phyloP scores from a whole-genome alignment of 2,113 vertebrate genomes.

The Cyprinodon tularosa region DNA sequence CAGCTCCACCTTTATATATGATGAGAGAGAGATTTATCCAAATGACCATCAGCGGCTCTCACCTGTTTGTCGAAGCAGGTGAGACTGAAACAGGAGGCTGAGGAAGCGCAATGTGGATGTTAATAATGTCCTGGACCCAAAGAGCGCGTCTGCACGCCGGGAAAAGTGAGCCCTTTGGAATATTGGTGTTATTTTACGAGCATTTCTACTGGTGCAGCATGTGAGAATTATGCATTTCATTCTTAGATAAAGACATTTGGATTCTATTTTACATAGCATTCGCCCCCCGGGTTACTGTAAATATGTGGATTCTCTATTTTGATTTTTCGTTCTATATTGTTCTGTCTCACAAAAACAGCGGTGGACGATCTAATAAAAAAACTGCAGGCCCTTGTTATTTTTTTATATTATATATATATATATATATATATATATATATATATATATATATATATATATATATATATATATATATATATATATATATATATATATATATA shows the following conservation, averaged over 20 bases:
- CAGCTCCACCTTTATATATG: slow-evolving; percentile 23
- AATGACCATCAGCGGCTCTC: slow-evolving; percentile 48
- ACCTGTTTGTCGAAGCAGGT: slow-evolving; percentile 42
- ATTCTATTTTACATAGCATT: not conserved
- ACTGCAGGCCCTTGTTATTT: not conserved
- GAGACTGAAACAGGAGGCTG: slow-evolving; percentile 35
- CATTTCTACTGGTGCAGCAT: not conserved
- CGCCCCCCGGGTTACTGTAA: too few relatives aligned
- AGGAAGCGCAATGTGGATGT: slow-evolving; percentile 43
- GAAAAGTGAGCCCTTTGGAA: slow-evolving; percentile 62
- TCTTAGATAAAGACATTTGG: not conserved
- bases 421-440: not conserved
- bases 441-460: not conserved
- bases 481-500: not conserved
- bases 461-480: not conserved
- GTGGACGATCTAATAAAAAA: not conserved
- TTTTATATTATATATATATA: not conserved
- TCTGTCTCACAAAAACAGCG: not conserved
- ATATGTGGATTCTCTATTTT: not conserved
- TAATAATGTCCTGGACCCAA: slow-evolving; percentile 15
- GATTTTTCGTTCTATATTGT: not conserved
- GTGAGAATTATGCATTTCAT: slow-evolving; percentile 4
- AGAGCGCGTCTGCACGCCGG: slow-evolving; percentile 15
- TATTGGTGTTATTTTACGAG: not conserved
- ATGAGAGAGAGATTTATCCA: slow-evolving; percentile 50